Base-by-base conservation (phyloP, 1,140 invertebrate genomes). In the Trachelipus rathkii region DNA sequence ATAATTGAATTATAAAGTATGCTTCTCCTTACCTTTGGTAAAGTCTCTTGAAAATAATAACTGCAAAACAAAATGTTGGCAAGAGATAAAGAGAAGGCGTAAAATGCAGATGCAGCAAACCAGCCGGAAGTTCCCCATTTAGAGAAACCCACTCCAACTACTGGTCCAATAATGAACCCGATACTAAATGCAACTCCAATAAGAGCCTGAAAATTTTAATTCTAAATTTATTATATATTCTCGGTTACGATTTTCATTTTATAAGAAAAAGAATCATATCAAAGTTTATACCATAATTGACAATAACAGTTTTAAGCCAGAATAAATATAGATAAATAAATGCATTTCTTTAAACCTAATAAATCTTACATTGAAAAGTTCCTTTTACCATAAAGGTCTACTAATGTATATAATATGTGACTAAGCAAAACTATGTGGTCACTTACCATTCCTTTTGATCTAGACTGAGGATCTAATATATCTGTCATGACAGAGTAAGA, bases 111-210 rank as follows among this genome's bases (percentile, higher is more conserved):
- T 66, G 90, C 85, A 67, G 92, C 86, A 82, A 92, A 96, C 91
- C 95, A 96, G 10, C 89, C 84, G 44, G 87, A 88, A 60, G 87
- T 86, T 71, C 91, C 90, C 85, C 89, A 90, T 80, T 89, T 88
- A 2, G 95, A 91, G 86, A 98, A 97, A 82, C 90, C 86, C 10
- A 96, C 97, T 21, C 97, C 97, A 82, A 98, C 95, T 83, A 95
- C 87, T 24, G 97, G 97, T 0, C 97, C 97, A 78, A 98, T 86
- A 79, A 98, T 94, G 85, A 99, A 99, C 15, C 96, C 97, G 74
- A 99, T 86, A 0, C 96, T 98, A 87, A 99, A 99, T 7, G 97
- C 95, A 82, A 98, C 91, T 15, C 97, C 97, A 77, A 99, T 92
- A 44, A 98, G 85, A 19, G 97, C 97, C 79, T 81, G 74, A 0